A percentile compares a stretch with the other conserved stretches of the same genome.
These are phyloP conservation scores for Pseudomyrmex flavicornis DNA, from an alignment of 1,140 invertebrate genomes.

Conservation along the genomic window DNA sequence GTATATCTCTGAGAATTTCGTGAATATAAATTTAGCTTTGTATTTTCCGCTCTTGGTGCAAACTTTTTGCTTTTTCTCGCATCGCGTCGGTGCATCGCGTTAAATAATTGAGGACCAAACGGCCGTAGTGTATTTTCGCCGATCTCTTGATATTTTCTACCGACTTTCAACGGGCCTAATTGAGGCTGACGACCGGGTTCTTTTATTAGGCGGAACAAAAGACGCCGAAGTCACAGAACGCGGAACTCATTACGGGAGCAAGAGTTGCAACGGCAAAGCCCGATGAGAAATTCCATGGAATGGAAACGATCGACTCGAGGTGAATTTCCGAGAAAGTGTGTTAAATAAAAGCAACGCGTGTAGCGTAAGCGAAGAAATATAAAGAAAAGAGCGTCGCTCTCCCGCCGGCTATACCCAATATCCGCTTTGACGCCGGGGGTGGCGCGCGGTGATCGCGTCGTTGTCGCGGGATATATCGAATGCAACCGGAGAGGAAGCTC, in stretches of 20 bases:
- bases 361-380: constrained; percentile 39
- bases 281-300: constrained; percentile 70
- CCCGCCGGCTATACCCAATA: constrained; percentile 55
- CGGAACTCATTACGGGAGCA: constrained; percentile 63
- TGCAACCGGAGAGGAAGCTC: constrained; percentile 7
- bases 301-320: constrained; percentile 64
- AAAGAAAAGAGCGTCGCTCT: constrained; percentile 22
- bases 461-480: constrained; percentile 40
- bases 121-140: constrained; percentile 7
- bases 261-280: constrained; percentile 30
- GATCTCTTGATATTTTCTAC: constrained; percentile 47
- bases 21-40: not conserved
- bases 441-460: constrained; percentile 11
- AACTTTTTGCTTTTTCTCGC: not conserved
- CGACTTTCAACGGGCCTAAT: constrained; percentile 61
- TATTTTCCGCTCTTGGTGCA: not conserved
- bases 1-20: not conserved
- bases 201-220: constrained; percentile 67
- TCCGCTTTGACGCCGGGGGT: constrained; percentile 53
- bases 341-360: constrained; percentile 51
- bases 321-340: constrained; percentile 18
- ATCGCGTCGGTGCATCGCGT: not conserved
- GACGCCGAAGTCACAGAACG: constrained; percentile 51
- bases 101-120: constrained; percentile 35
- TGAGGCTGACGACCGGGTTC: constrained; percentile 54